Conservation (phyloP, 2,113 vertebrate genomes). For the Zootoca vivipara region DNA sequence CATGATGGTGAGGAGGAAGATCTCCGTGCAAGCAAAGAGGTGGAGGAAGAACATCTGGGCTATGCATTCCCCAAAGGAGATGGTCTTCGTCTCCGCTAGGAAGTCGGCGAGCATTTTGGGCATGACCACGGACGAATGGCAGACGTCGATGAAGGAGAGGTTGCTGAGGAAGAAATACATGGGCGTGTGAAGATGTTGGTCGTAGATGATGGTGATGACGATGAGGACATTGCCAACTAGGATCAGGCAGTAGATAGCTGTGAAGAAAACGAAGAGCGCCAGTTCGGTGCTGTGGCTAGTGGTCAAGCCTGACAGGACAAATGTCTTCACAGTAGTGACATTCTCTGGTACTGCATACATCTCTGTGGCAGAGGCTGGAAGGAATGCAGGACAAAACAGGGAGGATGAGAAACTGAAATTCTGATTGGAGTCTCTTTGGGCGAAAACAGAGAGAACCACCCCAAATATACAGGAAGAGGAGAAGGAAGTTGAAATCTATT, state of each 20-base stretch:
- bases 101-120: slow-evolving; percentile 35
- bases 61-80: slow-evolving; percentile 30
- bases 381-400: neutral
- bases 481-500: too few species aligned
- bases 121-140: slow-evolving; percentile 29
- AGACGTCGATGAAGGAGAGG: slow-evolving; percentile 47
- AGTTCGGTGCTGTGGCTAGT: neutral
- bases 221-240: slow-evolving; percentile 42
- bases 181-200: slow-evolving; percentile 28
- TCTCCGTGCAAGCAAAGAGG: slow-evolving; percentile 34
- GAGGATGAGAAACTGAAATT: neutral
- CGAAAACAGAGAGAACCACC: neutral
- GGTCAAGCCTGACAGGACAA: slow-evolving; percentile 41
- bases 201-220: neutral
- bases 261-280: slow-evolving; percentile 27
- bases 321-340: slow-evolving; percentile 19
- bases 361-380: neutral
- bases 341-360: neutral
- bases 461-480: neutral
- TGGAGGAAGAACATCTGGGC: slow-evolving; percentile 45
- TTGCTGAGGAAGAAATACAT: slow-evolving; percentile 60
- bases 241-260: slow-evolving; percentile 35
- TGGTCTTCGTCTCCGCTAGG: slow-evolving; percentile 3
- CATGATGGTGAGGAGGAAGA: slow-evolving; percentile 43
- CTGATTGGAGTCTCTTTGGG: neutral